Conservation (phyloP, 2,113 vertebrate genomes). For the Anoura caudifer region DNA sequence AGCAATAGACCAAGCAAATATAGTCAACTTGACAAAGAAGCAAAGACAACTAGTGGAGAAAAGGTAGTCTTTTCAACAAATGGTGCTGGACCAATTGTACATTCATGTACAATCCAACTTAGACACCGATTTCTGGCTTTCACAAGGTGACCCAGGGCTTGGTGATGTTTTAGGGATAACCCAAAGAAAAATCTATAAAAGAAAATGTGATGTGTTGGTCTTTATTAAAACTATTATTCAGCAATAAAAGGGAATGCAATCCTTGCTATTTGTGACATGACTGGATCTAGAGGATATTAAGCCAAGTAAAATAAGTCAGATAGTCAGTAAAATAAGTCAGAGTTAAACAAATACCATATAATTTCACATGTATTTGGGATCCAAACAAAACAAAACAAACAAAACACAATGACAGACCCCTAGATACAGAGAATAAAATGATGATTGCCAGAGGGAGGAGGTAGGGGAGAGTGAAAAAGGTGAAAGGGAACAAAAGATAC, state of each 20-base stretch:
- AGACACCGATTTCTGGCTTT: neutral
- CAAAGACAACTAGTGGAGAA: neutral
- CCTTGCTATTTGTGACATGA: neutral
- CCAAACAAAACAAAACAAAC: neutral
- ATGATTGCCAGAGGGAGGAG: neutral
- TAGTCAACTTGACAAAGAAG: neutral
- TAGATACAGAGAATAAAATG: neutral
- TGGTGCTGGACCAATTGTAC: neutral
- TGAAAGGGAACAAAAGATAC: neutral
- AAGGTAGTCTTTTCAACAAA: neutral
- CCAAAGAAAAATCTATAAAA: neutral
- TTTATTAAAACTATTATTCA: neutral
- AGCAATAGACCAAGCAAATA: neutral
- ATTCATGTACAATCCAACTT: neutral
- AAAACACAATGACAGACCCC: neutral
- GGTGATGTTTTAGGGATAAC: neutral
- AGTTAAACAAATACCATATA: neutral
- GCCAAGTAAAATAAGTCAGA: neutral
- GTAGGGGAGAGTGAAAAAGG: neutral
- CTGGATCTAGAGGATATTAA: neutral
- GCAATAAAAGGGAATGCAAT: neutral
- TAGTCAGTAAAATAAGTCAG: neutral
- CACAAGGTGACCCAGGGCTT: neutral
- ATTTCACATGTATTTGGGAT: neutral
- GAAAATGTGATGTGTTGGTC: neutral